Base-by-base conservation (phyloP, 1,140 invertebrate species). In the Drosophila lini region DNA sequence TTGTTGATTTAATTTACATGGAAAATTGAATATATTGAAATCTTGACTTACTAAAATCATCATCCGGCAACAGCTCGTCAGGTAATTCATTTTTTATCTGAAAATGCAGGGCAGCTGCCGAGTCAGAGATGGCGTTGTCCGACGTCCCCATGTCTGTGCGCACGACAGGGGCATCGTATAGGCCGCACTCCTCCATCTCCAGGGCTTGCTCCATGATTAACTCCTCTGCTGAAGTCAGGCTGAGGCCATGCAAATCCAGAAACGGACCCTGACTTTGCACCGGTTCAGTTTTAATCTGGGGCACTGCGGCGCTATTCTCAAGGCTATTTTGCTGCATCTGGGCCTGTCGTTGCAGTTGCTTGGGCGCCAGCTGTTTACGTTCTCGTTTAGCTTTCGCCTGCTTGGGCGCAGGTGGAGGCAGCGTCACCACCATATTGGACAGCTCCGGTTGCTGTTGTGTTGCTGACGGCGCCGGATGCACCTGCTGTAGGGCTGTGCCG, bases 161-260 rank as follows among this genome's bases (percentile, higher is more conserved):
- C 1, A 31, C 58, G 5, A 52, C 60, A 2, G 86, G 77, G 0
- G 81, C 59, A 53, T 86, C 84, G 50, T 90, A 91, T 5, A 91
- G 73, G 6, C 91, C 91, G 45, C 85, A 89, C 48, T 92, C 91
- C 41, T 92, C 91, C 91, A 92, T 91, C 69, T 92, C 91, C 5
- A 92, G 62, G 2, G 91, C 91, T 45, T 92, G 91, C 45, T 92
- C 91, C 91, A 92, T 92, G 8, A 92, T 92, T 19, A 92, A 45
- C 32, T 92, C 91, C 55, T 92, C 91, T n/a, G 91, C 91, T 3
- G 91, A 92, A 0, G 91, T 92, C n/a, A 92, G 58, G 40, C 91
- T 91, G 4, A 91, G 58, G 0, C 82, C 76, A 25, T 91, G 86
- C n/a, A 92, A 19, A 61, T 92, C 91, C 1, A 82, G 36, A 42